Percentiles rank a stretch among this genome's conserved stretches.
Evolutionary conservation across 2,888 invertebrate species (phyloP).

Genomic region (Ichneumoninae sp.): DNA sequence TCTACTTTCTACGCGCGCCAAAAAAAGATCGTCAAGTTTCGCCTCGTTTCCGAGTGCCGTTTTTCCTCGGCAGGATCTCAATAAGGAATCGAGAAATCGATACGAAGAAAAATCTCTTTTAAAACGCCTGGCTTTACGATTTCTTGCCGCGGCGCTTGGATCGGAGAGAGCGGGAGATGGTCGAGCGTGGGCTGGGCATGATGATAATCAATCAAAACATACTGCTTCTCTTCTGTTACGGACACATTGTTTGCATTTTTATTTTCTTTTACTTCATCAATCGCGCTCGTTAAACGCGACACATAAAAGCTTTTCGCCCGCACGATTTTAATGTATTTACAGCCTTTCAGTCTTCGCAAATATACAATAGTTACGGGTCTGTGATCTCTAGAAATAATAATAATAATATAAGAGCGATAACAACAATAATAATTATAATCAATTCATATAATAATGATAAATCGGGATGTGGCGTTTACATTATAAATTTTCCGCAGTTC

Average conservation of each 20-base stretch:
- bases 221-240: slow-evolving; percentile 19
- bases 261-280: slow-evolving; percentile 50
- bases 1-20: slow-evolving; percentile 56
- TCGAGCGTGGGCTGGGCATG: background rate
- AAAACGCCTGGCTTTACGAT: background rate
- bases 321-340: slow-evolving; percentile 76
- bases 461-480: slow-evolving; percentile 47
- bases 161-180: background rate
- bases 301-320: slow-evolving; percentile 64
- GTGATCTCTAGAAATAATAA: slow-evolving; percentile 74
- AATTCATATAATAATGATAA: slow-evolving; percentile 72
- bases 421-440: slow-evolving; percentile 75
- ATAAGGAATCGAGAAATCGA: slow-evolving; percentile 43
- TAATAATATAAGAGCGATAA: slow-evolving; percentile 74
- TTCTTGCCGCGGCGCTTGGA: background rate
- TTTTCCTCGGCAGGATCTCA: slow-evolving; percentile 15
- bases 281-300: slow-evolving; percentile 48
- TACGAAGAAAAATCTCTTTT: background rate
- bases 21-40: slow-evolving; percentile 48
- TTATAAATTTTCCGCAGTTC: slow-evolving; percentile 57
- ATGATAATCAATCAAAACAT: background rate
- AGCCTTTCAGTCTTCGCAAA: slow-evolving; percentile 83
- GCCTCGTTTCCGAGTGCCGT: slow-evolving; percentile 1
- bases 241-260: slow-evolving; percentile 63
- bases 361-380: slow-evolving; percentile 80